Conservation (phyloP, 2,113 vertebrate species). For the Brachyistius frenatus region DNA sequence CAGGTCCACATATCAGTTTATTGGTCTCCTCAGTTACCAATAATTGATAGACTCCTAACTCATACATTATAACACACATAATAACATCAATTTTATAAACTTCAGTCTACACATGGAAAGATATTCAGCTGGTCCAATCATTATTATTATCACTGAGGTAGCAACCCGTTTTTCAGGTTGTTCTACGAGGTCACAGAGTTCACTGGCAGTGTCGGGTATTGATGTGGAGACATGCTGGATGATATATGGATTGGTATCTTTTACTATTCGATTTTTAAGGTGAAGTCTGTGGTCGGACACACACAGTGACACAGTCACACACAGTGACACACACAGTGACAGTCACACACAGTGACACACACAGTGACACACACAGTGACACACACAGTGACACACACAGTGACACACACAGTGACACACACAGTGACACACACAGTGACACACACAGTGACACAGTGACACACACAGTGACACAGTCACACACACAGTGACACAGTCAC, state of each 20-base stretch:
- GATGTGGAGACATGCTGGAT: slow-evolving; percentile 3
- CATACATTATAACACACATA: no score
- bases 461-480: slow-evolving; percentile 42
- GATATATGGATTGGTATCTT: slow-evolving; percentile 6
- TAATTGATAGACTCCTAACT: no score
- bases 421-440: slow-evolving; percentile 26
- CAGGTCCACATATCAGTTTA: no score
- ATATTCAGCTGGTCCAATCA: no score
- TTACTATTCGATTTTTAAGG: slow-evolving; percentile 26
- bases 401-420: slow-evolving; percentile 35
- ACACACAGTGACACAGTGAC: neutral
- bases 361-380: slow-evolving; percentile 38
- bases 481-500: slow-evolving; percentile 34
- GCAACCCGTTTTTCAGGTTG: no score
- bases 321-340: slow-evolving; percentile 42
- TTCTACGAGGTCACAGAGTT: neutral
- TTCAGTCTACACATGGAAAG: no score
- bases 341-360: slow-evolving; percentile 33
- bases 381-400: slow-evolving; percentile 43
- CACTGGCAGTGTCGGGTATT: slow-evolving; percentile 1
- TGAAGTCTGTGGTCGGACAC: slow-evolving; percentile 10
- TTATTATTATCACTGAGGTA: no score
- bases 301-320: slow-evolving; percentile 46
- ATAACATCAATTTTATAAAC: no score
- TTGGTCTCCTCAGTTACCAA: no score